Evolutionary conservation across 2,888 invertebrate genomes (phyloP).

Genomic region (Opisthograptis luteolata): DNA sequence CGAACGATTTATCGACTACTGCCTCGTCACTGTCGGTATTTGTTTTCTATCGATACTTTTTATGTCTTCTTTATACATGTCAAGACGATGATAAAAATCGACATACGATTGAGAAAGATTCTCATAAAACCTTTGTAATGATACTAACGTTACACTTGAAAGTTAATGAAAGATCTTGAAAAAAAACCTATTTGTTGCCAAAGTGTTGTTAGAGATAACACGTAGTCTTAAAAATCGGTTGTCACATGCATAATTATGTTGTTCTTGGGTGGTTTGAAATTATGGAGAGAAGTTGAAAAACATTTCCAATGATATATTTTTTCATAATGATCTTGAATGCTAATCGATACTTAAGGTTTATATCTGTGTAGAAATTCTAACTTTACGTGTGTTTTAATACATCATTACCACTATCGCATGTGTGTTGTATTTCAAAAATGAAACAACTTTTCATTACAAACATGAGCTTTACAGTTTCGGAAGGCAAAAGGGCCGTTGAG

Average conservation of each 20-base stretch:
- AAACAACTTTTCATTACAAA: too few relatives aligned
- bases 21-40: slow-evolving; percentile 51
- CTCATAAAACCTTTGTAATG: slow-evolving; percentile 53
- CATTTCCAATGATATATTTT: slow-evolving; percentile 84
- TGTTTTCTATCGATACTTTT: slow-evolving; percentile 69
- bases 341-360: slow-evolving; percentile 82
- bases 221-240: slow-evolving; percentile 82
- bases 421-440: slow-evolving; percentile 32
- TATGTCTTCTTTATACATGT: slow-evolving; percentile 71
- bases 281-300: slow-evolving; percentile 81
- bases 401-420: slow-evolving; percentile 65
- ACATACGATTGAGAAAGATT: slow-evolving; percentile 56
- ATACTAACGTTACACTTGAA: slow-evolving; percentile 72
- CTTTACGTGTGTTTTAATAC: slow-evolving; percentile 78
- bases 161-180: slow-evolving; percentile 56
- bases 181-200: slow-evolving; percentile 83
- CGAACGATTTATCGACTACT: slow-evolving; percentile 52
- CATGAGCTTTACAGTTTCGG: too few relatives aligned
- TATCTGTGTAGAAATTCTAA: slow-evolving; percentile 82
- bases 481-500: too few relatives aligned
- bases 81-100: slow-evolving; percentile 68
- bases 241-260: slow-evolving; percentile 83
- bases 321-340: slow-evolving; percentile 83
- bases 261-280: slow-evolving; percentile 81
- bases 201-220: slow-evolving; percentile 82